phyloP scores from a whole-genome alignment of 2,797 vertebrate genomes.

The Lepus townsendii region DNA sequence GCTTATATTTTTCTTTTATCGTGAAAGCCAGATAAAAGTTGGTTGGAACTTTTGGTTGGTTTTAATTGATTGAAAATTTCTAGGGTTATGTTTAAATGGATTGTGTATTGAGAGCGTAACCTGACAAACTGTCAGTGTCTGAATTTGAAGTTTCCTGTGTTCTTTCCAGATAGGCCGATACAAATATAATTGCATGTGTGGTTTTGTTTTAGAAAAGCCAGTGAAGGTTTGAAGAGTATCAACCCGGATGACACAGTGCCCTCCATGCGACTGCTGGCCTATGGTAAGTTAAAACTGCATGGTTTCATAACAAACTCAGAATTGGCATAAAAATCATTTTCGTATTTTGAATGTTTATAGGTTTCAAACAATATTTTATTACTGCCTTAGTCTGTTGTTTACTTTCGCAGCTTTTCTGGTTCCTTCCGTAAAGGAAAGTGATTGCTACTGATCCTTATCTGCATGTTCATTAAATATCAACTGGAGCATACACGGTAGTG shows the following conservation, averaged over 20 bases:
- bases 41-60: constrained; percentile 10
- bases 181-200: constrained; percentile 17
- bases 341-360: not conserved
- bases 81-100: constrained; percentile 17
- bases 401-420: constrained; percentile 48
- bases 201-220: constrained; percentile 91
- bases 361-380: constrained; percentile 52
- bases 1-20: not conserved
- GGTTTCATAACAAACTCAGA: not conserved
- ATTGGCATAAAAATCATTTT: constrained; percentile 7
- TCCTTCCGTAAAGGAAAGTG: constrained; percentile 29
- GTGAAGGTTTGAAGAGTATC: constrained; percentile 91
- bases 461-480: constrained; percentile 50
- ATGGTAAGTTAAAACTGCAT: constrained; percentile 86
- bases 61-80: constrained; percentile 46
- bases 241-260: constrained; percentile 92
- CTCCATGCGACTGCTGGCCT: constrained; percentile 92
- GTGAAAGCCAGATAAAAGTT: not conserved
- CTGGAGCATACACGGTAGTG: not conserved
- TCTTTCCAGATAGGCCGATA: not conserved
- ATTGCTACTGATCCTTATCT: constrained; percentile 7
- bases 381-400: not conserved
- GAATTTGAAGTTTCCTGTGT: constrained; percentile 47
- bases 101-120: constrained; percentile 33
- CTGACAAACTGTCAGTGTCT: not conserved